Evolutionary conservation across 2,113 vertebrate genomes (phyloP), one percentile per base, ranked within the genome.

Genomic region (Motacilla tschutschensis): DNA sequence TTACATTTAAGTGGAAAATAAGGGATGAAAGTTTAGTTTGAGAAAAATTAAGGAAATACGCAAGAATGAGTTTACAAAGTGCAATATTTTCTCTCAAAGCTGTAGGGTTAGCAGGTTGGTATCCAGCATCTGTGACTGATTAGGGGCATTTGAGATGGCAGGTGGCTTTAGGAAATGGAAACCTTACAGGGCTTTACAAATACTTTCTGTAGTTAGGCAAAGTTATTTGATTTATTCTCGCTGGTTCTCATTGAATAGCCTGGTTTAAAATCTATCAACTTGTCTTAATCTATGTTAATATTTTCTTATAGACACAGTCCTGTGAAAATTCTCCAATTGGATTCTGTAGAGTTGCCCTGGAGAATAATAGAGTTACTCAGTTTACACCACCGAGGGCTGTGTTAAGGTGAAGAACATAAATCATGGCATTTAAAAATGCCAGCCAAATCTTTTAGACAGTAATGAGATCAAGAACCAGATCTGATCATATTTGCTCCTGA

Each of bases 1-100:
- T 97, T 97, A 96, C 95, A 94, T 95, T 96, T 87, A 95, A 96
- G 91, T 94, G 96, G 95, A 96, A 97, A 97, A 97, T 97, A 94
- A 48, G 87, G 93, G 94, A 95, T 96, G 93, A 95, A 96, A 95
- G 94, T 95, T 95, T 91, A 90, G 95, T 95, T 96, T 91, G 81
- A 92, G 92, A 97, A 79, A 88, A 96, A 97, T 96, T 95, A 97
- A 97, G 95, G 96, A 96, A 97, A 97, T 96, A 93, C 94, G 58
- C 90, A 94, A 78, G 93, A 97, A 96, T 93, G 95, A 96, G 82
- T 95, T 95, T 95, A 95, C 95, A 96, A 94, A 95, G 95, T 96
- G 93, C 97, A 96, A 96, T 97, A 95, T 97, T 96, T 97, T 96
- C 93, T 94, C 95, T 95, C 78, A 69, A 41, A 96, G 95, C 95